Evolutionary conservation across 2,113 vertebrate genomes (phyloP).

Genomic region (Vidua macroura): DNA sequence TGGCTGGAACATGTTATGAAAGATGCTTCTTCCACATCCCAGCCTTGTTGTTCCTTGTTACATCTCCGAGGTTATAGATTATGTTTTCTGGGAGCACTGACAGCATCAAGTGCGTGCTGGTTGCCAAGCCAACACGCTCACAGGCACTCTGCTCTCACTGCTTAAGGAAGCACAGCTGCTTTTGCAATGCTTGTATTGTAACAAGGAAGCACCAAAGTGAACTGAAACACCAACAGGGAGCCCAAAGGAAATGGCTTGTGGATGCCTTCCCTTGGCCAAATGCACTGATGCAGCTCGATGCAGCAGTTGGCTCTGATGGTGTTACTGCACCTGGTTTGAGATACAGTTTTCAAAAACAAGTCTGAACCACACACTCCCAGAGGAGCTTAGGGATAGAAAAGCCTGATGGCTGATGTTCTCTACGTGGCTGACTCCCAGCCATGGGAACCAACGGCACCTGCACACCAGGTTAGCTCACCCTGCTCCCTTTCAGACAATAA

Average conservation of each 20-base stretch:
- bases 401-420: neutral
- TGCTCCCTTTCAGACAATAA: neutral
- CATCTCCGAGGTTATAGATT: neutral
- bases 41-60: neutral
- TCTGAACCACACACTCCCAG: neutral
- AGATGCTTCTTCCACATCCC: neutral
- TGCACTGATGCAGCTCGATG: fast-evolving
- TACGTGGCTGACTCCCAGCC: neutral
- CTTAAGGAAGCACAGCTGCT: constrained; percentile 2
- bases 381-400: neutral
- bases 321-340: neutral
- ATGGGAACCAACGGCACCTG: neutral
- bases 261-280: neutral
- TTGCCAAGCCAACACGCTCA: constrained; percentile 40
- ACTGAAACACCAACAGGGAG: neutral
- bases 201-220: neutral
- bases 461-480: neutral
- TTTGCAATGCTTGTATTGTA: neutral
- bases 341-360: fast-evolving
- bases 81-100: neutral
- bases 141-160: neutral
- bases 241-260: neutral
- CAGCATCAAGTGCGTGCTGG: neutral
- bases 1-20: neutral
- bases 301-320: neutral